Percentiles rank a stretch among this genome's conserved stretches.
These are phyloP conservation scores for Orbicella faveolata DNA, from an alignment of 64 coral and sea anemone species.

Conservation along the genomic window DNA sequence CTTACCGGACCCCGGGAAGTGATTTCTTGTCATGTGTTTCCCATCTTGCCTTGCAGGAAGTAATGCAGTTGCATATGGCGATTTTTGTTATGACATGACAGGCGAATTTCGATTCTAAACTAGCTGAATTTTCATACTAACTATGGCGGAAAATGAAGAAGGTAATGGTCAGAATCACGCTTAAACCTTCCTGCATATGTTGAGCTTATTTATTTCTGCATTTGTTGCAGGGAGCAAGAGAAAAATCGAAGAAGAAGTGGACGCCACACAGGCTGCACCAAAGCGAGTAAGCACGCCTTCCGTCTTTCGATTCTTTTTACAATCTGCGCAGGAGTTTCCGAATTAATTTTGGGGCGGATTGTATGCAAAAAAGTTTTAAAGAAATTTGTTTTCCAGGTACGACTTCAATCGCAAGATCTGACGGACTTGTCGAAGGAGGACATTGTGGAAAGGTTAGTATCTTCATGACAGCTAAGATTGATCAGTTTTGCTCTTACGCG, in stretches of 20 bases:
- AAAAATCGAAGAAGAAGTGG: conserved; percentile 30
- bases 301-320: neutral
- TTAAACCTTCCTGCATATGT: neutral
- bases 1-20: neutral
- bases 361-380: neutral
- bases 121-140: conserved; percentile 1
- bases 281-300: conserved; percentile 67
- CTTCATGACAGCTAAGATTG: conserved; percentile 12
- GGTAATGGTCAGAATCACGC: conserved; percentile 43
- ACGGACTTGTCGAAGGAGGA: conserved; percentile 34
- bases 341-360: neutral
- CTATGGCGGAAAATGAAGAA: conserved; percentile 86
- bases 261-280: conserved; percentile 48
- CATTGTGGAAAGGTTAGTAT: conserved; percentile 19
- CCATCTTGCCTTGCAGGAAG: conserved; percentile 22
- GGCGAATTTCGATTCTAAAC: neutral
- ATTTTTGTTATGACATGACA: conserved; percentile 20
- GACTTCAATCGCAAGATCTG: conserved; percentile 40
- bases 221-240: conserved; percentile 59
- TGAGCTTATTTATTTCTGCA: conserved; percentile 10
- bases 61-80: conserved; percentile 22
- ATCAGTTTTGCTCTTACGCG: neutral
- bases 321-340: neutral
- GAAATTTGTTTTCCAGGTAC: conserved; percentile 10
- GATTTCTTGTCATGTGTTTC: neutral